These are phyloP conservation scores for Lasiurus borealis DNA, from an alignment of 2,113 vertebrate species.

Conservation along the genomic window DNA sequence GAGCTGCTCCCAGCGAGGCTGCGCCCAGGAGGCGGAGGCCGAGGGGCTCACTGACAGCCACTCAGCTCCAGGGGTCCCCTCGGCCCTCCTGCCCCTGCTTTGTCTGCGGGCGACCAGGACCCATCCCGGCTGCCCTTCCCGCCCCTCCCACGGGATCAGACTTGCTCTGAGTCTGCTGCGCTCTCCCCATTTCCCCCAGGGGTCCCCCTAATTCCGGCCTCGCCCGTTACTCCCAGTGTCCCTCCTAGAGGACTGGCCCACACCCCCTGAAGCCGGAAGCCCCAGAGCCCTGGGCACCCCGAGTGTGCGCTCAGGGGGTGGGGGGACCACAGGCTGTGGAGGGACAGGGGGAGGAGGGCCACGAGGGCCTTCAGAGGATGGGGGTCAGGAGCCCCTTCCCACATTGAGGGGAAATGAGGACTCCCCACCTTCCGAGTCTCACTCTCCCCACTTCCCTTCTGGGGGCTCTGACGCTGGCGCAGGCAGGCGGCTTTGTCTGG, in stretches of 20 bases:
- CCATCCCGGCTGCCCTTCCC: accelerated
- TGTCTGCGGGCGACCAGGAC: accelerated
- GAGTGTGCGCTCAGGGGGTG: accelerated
- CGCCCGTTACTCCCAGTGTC: accelerated
- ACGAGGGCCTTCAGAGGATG: background rate
- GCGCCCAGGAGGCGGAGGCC: background rate
- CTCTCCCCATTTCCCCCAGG: accelerated
- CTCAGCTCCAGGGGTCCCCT: background rate
- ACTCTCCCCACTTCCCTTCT: background rate
- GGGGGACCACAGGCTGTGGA: no score
- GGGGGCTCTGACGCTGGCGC: background rate
- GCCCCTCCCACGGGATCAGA: no score
- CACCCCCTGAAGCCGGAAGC: accelerated
- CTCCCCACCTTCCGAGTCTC: background rate
- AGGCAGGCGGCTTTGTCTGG: background rate
- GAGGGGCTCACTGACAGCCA: accelerated
- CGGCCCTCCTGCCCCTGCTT: background rate
- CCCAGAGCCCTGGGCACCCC: background rate
- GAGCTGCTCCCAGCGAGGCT: background rate
- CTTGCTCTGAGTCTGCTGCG: no score
- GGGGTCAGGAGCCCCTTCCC: background rate
- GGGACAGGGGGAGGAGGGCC: background rate
- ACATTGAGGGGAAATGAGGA: background rate
- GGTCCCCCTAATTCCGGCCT: accelerated
- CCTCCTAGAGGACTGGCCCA: background rate